Evolutionary conservation across 23 tunicate genomes (phyloP).

Genomic region (Styela plicata): DNA sequence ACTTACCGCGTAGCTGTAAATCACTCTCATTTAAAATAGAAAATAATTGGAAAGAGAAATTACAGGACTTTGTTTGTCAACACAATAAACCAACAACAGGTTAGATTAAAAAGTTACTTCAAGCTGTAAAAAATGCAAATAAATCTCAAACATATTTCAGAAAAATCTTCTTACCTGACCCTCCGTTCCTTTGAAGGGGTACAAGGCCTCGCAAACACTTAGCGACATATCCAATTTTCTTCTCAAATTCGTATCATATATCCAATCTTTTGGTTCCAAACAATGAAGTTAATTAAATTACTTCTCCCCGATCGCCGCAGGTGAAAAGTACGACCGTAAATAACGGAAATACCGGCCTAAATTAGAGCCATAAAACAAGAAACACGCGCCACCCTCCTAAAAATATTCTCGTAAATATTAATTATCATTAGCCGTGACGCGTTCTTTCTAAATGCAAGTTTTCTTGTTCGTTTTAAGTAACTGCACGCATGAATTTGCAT

Average conservation of each 20-base stretch:
- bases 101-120: too few species aligned
- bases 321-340: not conserved
- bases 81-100: too few species aligned
- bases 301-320: not conserved
- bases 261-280: not conserved
- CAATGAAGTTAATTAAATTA: too few species aligned
- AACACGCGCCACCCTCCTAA: not conserved
- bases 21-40: too few species aligned
- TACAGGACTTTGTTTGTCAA: too few species aligned
- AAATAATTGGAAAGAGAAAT: too few species aligned
- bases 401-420: too few species aligned
- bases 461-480: not conserved
- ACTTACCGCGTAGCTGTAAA: too few species aligned
- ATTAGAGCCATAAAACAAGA: not conserved
- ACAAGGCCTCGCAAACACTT: conserved; percentile 39
- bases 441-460: not conserved
- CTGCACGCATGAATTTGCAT: not conserved
- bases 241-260: not conserved
- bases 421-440: not conserved
- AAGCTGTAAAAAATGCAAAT: too few species aligned
- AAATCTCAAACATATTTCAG: too few species aligned
- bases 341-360: not conserved
- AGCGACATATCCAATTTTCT: conserved; percentile 25
- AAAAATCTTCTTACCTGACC: conserved; percentile 36
- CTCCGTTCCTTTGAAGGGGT: conserved; percentile 39